phyloP scores from a whole-genome alignment of 2,113 vertebrate genomes.

The Tamias sibiricus region DNA sequence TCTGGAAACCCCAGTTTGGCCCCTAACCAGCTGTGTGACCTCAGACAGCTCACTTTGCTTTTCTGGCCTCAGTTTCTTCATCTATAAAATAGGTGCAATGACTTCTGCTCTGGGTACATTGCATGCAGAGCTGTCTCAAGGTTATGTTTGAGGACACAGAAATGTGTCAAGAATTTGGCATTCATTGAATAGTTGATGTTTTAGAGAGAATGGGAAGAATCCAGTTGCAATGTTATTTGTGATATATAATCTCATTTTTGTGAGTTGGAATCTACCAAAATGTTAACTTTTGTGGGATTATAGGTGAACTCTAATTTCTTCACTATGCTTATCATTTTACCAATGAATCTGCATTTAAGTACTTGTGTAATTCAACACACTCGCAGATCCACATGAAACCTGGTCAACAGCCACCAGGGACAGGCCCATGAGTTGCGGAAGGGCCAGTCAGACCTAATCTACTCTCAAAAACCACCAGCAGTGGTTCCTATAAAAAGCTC shows the following conservation, averaged over 20 bases:
- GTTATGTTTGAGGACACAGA: not conserved
- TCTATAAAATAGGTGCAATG: not conserved
- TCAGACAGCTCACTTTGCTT: not conserved
- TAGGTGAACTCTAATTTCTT: not conserved
- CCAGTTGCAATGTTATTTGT: not conserved
- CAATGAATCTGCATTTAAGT: constrained; percentile 9
- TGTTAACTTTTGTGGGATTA: not conserved
- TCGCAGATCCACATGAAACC: not conserved
- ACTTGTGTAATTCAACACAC: not conserved
- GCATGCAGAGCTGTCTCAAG: not conserved
- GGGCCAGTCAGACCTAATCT: constrained; percentile 51
- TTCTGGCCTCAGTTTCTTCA: not conserved
- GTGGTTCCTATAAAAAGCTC: constrained; percentile 66
- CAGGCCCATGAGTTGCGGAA: not conserved
- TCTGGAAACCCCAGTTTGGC: constrained; percentile 18
- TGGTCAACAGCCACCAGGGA: not conserved
- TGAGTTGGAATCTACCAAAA: not conserved
- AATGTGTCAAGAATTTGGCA: not conserved
- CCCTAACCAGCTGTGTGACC: not conserved
- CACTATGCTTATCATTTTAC: not conserved
- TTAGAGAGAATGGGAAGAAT: not conserved
- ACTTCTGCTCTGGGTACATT: not conserved
- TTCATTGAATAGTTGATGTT: not conserved
- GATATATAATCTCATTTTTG: not conserved
- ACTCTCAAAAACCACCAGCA: not conserved